phyloP scores from a whole-genome alignment of 2,797 vertebrate genomes.

The Pangasius larnaudii region DNA sequence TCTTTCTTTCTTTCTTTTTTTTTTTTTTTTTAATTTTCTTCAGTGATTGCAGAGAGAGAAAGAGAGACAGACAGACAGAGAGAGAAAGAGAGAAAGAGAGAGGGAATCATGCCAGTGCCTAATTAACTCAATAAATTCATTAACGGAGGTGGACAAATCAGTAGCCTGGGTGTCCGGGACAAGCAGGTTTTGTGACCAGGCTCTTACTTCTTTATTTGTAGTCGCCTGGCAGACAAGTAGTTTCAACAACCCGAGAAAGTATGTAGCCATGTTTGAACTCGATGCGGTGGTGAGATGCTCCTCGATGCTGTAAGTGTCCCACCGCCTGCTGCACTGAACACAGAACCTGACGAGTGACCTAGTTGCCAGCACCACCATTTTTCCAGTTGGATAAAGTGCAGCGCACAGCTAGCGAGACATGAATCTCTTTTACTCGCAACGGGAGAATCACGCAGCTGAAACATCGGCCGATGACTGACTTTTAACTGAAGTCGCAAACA shows the following conservation, averaged over 20 bases:
- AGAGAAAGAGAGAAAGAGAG: neutral
- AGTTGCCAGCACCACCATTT: neutral
- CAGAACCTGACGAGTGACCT: neutral
- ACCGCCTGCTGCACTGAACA: neutral
- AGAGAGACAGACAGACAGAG: neutral
- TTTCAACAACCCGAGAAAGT: neutral
- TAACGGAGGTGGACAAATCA: constrained; percentile 15
- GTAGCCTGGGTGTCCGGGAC: neutral
- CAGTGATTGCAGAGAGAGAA: neutral
- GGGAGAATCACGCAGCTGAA: neutral
- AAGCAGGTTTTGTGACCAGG: neutral
- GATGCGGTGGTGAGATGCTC: neutral
- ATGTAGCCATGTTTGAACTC: neutral
- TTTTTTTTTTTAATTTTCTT: neutral
- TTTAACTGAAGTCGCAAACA: neutral
- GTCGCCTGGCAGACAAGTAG: neutral
- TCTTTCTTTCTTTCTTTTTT: too few relatives aligned
- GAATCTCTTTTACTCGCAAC: neutral
- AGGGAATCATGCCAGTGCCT: neutral
- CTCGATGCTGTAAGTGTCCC: neutral
- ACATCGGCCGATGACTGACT: neutral
- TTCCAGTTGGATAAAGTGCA: neutral
- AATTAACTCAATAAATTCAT: neutral
- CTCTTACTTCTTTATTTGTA: neutral
- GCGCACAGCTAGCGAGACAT: neutral